Evolutionary conservation across 2,888 invertebrate genomes (phyloP), one percentile per base, ranked within the genome.

Genomic region (Theristus sp.): DNA sequence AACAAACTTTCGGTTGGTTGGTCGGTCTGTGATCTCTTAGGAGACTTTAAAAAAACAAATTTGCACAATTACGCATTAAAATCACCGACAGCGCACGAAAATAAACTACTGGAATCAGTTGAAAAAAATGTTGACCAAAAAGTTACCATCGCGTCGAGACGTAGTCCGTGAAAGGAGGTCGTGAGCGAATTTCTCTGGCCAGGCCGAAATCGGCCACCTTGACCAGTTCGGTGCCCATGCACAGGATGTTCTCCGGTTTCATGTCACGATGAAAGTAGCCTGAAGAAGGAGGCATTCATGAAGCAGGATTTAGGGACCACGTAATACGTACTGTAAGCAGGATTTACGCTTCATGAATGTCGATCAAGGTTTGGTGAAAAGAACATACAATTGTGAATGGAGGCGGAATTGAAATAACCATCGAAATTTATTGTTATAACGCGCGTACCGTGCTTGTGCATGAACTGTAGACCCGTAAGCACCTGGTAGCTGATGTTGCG

Each of bases 91-190:
- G n/a, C n/a, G n/a, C n/a, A n/a, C n/a, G n/a, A n/a, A n/a, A n/a
- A n/a, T n/a, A n/a, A n/a, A n/a, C n/a, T n/a, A n/a, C n/a, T n/a
- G n/a, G n/a, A n/a, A n/a, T n/a, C n/a, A n/a, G n/a, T n/a, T n/a
- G n/a, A n/a, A n/a, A n/a, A n/a, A n/a, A n/a, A n/a, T n/a, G n/a
- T n/a, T n/a, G n/a, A n/a, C n/a, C n/a, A n/a, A n/a, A n/a, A 29
- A 27, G 66, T 73, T 72, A 87, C 90, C 89, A 91, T 78, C 91
- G 81, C 46, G 91, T 93, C 0, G 94, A 94, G 29, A 96, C 94
- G 77, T 98, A 98, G 74, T 96, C 94, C 27, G 98, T 98, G 76
- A 91, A 98, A 0, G 98, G 98, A 0, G 98, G 98, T 59, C 91
- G 81, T 1, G 96, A 96, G 59, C 96, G 82, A 60, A 91, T 89